Percentiles rank a stretch among this genome's conserved stretches.
These are phyloP conservation scores for Dinoponera quadriceps DNA, from an alignment of 1,140 invertebrate genomes.

Conservation along the genomic window DNA sequence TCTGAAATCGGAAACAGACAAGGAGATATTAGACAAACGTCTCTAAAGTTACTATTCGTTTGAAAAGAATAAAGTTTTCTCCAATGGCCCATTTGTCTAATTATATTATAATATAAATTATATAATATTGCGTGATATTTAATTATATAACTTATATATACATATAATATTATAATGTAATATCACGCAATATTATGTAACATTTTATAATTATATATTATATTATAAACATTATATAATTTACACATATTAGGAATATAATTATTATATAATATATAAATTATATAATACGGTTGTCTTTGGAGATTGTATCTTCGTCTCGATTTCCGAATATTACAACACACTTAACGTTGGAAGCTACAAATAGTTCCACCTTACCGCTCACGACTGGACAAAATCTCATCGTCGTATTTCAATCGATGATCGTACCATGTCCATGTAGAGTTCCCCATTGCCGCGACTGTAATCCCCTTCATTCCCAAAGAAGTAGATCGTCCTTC, in stretches of 20 bases:
- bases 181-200: too few relatives aligned
- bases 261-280: too few relatives aligned
- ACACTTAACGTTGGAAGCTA: too few relatives aligned
- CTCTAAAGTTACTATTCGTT: background rate
- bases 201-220: too few relatives aligned
- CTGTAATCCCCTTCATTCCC: conserved; percentile 54
- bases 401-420: background rate
- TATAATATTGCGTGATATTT: too few relatives aligned
- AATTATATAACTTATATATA: too few relatives aligned
- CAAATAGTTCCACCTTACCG: background rate
- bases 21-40: background rate
- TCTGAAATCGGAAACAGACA: conserved; percentile 32
- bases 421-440: conserved; percentile 62
- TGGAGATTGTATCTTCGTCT: too few relatives aligned
- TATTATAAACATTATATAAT: too few relatives aligned
- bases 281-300: too few relatives aligned
- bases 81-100: background rate
- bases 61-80: background rate
- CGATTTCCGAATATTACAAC: too few relatives aligned
- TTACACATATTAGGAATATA: too few relatives aligned
- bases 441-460: background rate
- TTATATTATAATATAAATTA: background rate
- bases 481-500: conserved; percentile 60
- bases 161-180: too few relatives aligned
- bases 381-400: background rate